A percentile compares a stretch with the other conserved stretches of the same genome.
These are phyloP conservation scores for Cyclophora albipunctata DNA, from an alignment of 2,888 invertebrate species.

Conservation along the genomic window DNA sequence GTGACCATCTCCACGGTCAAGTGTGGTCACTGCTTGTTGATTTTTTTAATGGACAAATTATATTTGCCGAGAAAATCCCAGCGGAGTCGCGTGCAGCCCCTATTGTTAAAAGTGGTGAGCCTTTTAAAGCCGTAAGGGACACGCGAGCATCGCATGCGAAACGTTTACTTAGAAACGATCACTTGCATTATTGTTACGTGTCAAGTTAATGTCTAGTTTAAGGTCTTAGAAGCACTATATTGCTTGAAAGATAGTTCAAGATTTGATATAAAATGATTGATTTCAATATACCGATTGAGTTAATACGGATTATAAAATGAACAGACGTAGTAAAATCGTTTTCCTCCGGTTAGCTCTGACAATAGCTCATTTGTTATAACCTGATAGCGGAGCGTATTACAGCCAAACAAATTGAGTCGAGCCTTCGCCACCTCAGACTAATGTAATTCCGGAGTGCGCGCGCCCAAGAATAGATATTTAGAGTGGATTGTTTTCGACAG, in stretches of 20 bases:
- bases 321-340: constrained; percentile 63
- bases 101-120: constrained; percentile 47
- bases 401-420: constrained; percentile 75
- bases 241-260: too few relatives aligned
- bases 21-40: constrained; percentile 68
- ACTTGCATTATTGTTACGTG: constrained; percentile 26
- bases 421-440: constrained; percentile 76
- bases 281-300: too few relatives aligned
- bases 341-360: constrained; percentile 65
- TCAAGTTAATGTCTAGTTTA: constrained; percentile 19
- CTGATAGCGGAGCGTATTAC: constrained; percentile 72
- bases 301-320: constrained; percentile 46
- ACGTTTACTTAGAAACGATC: too few relatives aligned
- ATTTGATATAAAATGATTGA: too few relatives aligned
- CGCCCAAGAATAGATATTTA: constrained; percentile 75
- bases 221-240: background rate
- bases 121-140: constrained; percentile 56
- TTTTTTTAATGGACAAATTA: constrained; percentile 73
- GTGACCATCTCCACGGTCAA: constrained; percentile 64
- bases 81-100: constrained; percentile 38
- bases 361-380: constrained; percentile 75
- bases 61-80: constrained; percentile 55
- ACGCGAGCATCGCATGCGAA: constrained; percentile 44
- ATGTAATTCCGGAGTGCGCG: constrained; percentile 72
- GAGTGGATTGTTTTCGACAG: constrained; percentile 76